Conservation (phyloP, 2,888 invertebrate species). For the Pelosia muscerda region DNA sequence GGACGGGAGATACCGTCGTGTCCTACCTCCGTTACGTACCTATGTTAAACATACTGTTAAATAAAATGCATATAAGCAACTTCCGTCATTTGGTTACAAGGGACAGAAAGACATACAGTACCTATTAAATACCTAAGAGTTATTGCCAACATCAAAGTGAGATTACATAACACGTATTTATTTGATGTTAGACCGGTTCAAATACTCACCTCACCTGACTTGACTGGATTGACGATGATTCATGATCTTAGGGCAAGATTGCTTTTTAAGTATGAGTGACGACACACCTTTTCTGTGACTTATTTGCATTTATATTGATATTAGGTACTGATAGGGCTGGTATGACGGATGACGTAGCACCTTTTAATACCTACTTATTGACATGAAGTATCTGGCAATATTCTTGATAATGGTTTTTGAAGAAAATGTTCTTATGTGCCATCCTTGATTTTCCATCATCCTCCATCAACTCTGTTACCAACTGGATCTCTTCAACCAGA, state of each 20-base stretch:
- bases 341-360: background rate
- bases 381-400: no score
- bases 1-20: no score
- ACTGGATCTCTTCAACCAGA: no score
- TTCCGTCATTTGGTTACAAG: background rate
- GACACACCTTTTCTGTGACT: background rate
- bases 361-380: no score
- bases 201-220: conserved; percentile 22
- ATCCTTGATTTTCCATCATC: no score
- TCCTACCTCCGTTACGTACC: no score
- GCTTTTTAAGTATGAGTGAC: background rate
- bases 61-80: background rate
- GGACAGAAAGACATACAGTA: background rate
- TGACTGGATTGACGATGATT: conserved; percentile 25
- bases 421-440: no score
- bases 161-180: conserved; percentile 15
- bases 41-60: background rate
- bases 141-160: conserved; percentile 27
- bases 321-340: background rate
- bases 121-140: background rate
- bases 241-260: conserved; percentile 15
- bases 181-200: conserved; percentile 16
- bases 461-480: no score
- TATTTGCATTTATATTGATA: background rate
- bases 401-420: no score